Percentiles rank a stretch among this genome's conserved stretches.
Evolutionary conservation across 2,797 vertebrate genomes (phyloP).

Genomic region (Merluccius polli): DNA sequence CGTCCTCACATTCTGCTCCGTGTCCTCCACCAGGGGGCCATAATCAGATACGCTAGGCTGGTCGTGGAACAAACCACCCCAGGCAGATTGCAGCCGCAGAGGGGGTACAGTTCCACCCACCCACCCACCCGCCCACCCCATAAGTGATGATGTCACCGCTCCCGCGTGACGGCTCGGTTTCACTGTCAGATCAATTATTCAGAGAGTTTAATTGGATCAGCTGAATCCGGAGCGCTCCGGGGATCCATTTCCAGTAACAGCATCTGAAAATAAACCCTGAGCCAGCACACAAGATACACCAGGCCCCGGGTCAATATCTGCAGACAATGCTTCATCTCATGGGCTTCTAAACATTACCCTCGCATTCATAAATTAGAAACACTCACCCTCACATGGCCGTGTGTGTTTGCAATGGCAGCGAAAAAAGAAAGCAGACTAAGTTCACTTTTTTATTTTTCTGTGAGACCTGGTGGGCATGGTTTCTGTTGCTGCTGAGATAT

Average conservation of each 20-base stretch:
- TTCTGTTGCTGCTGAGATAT: not conserved
- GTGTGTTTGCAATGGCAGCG: not conserved
- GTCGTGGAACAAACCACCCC: slow-evolving; percentile 63
- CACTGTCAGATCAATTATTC: slow-evolving; percentile 77
- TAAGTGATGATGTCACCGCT: slow-evolving; percentile 69
- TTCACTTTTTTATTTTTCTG: not conserved
- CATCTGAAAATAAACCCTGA: slow-evolving; percentile 70
- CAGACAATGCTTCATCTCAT: slow-evolving; percentile 44
- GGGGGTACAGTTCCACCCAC: slow-evolving; percentile 56
- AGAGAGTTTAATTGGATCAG: slow-evolving; percentile 75
- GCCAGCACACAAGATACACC: slow-evolving; percentile 53
- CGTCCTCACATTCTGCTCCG: slow-evolving; percentile 56
- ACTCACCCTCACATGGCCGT: slow-evolving; percentile 24
- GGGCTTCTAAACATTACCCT: slow-evolving; percentile 30
- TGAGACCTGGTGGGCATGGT: not conserved
- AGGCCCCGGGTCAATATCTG: slow-evolving; percentile 55
- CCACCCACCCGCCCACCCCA: slow-evolving; percentile 47
- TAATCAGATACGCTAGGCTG: slow-evolving; percentile 65
- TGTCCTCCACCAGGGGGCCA: slow-evolving; percentile 63
- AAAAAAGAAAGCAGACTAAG: not conserved
- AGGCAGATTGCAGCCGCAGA: slow-evolving; percentile 61
- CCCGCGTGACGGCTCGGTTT: slow-evolving; percentile 70
- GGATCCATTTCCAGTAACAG: slow-evolving; percentile 72
- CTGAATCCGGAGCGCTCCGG: slow-evolving; percentile 67
- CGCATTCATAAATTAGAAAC: not conserved